Evolutionary conservation across 2,888 invertebrate genomes (phyloP), one percentile per base, ranked within the genome.

Genomic region (Dicroscelio sp.): DNA sequence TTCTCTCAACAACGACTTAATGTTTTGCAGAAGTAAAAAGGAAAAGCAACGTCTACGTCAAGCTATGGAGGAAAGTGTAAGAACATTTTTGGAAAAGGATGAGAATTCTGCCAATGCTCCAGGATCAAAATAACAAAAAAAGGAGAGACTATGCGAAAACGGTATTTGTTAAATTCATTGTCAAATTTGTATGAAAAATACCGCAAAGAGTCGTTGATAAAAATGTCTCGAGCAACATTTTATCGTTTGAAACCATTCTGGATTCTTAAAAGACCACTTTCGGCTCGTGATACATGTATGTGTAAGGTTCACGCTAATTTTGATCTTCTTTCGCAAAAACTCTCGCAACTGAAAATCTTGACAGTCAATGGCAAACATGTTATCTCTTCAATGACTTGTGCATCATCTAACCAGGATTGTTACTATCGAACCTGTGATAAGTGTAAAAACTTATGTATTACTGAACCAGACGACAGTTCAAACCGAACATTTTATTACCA

Each of bases 201-300:
- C 79, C 6, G 30, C 14, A 30, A 23, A 52, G 89, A 87, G 48
- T 58, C 69, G 30, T 12, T 1, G 23, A 43, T 90, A 25, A 85
- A 87, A 78, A 65, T 90, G 35, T 88, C 91, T 23, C 76, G 78
- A 25, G 27, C 89, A 67, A 85, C 84, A 17, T 90, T 92, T 55
- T 92, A 90, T 67, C 76, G 79, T 0, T 52, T 90, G 0, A 84
- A 82, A 38, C 87, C 87, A 6, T 91, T 91, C 38, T 92, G 87
- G 89, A 87, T 89, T 67, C 48, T 85, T 20, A 35, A 78, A 60
- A 86, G 86, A 63, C 75, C 71, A 33, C 14, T 91, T 25, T 80
- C 88, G n/a, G 69, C 78, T 6, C 69, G 91, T 0, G 91, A 91
- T 71, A 91, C 87, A 14, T 86, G 78, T 48, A 58, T 85, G 82